Evolutionary conservation across 1,140 invertebrate species (phyloP).

Genomic region (Alviniconcha marisindica): DNA sequence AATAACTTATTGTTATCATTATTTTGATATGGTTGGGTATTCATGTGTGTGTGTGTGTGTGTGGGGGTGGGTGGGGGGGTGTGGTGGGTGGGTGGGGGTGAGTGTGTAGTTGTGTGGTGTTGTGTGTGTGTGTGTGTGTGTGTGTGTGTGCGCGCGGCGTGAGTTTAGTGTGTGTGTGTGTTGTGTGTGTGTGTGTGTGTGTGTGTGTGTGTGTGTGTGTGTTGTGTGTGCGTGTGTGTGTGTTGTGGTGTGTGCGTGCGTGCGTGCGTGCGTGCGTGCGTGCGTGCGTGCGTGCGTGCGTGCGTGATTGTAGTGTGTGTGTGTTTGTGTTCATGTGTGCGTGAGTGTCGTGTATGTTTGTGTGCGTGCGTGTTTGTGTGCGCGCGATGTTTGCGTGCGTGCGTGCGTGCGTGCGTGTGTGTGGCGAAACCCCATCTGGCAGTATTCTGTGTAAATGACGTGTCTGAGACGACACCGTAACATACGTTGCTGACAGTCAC

Average conservation of each 20-base stretch:
- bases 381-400: too few species aligned
- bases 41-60: neutral
- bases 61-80: neutral
- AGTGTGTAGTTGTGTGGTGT: neutral
- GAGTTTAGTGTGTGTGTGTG: neutral
- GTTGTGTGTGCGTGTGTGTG: neutral
- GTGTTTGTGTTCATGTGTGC: neutral
- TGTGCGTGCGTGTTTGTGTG: neutral
- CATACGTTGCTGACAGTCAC: slow-evolving; percentile 40
- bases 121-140: neutral
- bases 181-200: neutral
- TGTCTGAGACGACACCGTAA: too few species aligned
- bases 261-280: neutral
- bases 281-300: neutral
- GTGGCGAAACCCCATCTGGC: too few species aligned
- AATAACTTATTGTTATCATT: too few species aligned
- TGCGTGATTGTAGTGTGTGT: neutral
- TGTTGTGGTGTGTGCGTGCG: neutral
- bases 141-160: neutral
- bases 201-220: slow-evolving; percentile 6
- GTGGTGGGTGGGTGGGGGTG: neutral
- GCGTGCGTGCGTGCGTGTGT: too few species aligned
- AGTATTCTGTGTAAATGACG: too few species aligned
- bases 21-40: neutral
- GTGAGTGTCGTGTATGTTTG: neutral